These are phyloP conservation scores for Periophthalmodon schlosseri DNA, from an alignment of 2,113 vertebrate species.

Conservation along the genomic window DNA sequence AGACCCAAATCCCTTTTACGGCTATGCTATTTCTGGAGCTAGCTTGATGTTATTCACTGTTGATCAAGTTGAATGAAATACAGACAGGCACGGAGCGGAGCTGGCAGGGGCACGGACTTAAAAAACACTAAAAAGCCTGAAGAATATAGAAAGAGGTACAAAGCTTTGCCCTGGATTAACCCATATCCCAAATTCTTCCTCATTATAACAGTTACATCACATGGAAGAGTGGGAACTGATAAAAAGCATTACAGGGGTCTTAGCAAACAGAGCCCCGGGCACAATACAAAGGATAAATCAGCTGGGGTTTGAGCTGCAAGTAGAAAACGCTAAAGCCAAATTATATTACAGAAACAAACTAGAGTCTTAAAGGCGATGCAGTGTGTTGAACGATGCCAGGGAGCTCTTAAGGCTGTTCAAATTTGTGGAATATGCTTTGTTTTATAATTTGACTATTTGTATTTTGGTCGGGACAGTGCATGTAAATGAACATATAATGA, in stretches of 20 bases:
- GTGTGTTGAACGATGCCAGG: neutral
- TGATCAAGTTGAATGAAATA: conserved; percentile 50
- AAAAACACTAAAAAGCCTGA: conserved; percentile 39
- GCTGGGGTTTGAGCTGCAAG: conserved; percentile 1
- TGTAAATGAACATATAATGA: too few species aligned
- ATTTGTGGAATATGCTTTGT: too few species aligned
- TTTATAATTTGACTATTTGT: too few species aligned
- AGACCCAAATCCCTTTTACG: conserved; percentile 21
- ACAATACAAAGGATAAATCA: conserved; percentile 2
- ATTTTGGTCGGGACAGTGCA: too few species aligned
- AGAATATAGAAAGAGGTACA: conserved; percentile 49
- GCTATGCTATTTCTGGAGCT: conserved; percentile 23
- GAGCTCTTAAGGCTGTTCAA: neutral
- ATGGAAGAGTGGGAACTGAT: conserved; percentile 33
- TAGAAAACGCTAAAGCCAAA: neutral
- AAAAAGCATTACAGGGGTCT: conserved; percentile 23
- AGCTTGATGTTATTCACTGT: conserved; percentile 10
- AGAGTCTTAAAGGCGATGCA: neutral
- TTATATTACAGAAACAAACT: neutral
- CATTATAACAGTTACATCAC: conserved; percentile 56
- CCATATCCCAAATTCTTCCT: conserved; percentile 47
- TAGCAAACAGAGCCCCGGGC: conserved; percentile 2
- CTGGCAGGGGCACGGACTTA: conserved; percentile 34
- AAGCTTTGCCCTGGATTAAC: conserved; percentile 52
- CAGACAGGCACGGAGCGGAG: conserved; percentile 22